These are phyloP conservation scores for Agapornis canus DNA, from an alignment of 2,797 vertebrate species.

Conservation along the genomic window DNA sequence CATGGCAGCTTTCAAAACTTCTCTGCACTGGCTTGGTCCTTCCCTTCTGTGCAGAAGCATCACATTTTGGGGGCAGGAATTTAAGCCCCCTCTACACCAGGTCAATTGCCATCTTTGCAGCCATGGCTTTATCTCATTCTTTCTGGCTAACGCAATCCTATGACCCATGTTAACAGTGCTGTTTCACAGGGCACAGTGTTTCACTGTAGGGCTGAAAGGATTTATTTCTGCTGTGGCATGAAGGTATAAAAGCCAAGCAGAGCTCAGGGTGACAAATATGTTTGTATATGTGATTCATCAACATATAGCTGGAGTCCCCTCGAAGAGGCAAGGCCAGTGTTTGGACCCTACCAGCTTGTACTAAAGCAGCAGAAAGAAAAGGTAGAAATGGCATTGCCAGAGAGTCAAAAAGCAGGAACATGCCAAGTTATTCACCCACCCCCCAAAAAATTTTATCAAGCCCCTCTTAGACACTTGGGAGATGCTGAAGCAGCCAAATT, in stretches of 20 bases:
- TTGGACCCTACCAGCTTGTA: background rate
- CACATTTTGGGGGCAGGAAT: constrained; percentile 9
- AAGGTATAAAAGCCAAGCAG: background rate
- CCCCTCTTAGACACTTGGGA: background rate
- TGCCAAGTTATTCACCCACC: background rate
- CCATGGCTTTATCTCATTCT: background rate
- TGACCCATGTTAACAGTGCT: background rate
- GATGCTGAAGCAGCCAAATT: background rate
- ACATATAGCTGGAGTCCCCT: background rate
- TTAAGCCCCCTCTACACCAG: background rate
- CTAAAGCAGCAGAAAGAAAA: background rate
- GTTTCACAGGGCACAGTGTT: background rate
- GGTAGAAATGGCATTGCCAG: background rate
- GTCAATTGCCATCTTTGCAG: background rate
- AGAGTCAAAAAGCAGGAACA: background rate
- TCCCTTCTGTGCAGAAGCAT: constrained; percentile 6
- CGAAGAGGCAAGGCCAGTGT: background rate
- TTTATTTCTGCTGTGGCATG: background rate
- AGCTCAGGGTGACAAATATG: background rate
- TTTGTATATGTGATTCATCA: background rate
- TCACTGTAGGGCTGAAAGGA: background rate
- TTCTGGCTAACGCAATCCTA: background rate
- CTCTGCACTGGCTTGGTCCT: background rate
- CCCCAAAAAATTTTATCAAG: background rate
- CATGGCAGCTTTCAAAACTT: background rate